Base-by-base conservation (phyloP, 2,113 vertebrate genomes). In the Scolopax mira region DNA sequence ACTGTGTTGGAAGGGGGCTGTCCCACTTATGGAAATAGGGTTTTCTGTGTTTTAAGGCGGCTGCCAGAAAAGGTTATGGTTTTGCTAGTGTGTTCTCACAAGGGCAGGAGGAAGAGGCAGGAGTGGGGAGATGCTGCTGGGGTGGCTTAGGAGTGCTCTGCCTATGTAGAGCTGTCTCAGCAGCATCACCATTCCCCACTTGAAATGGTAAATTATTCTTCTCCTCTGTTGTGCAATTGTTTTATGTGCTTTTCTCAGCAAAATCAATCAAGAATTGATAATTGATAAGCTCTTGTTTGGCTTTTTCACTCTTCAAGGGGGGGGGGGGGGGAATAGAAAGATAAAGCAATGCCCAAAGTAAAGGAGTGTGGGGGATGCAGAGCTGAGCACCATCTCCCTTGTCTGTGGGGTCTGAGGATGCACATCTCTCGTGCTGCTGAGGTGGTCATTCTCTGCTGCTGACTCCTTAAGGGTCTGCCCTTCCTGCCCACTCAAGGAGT, bases 251-350 rank as follows among this genome's bases (percentile, higher is more conserved):
- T 96, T 96, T 94, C 93, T 97, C 94, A 96, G 96, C 77, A 96
- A 96, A 93, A 97, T 97, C 96, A 94, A 93, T 97, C 89, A 92
- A 77, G 93, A 96, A 97, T 97, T 96, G 97, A 97, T 97, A 97
- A 95, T 94, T 97, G 92, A 95, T 97, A 95, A 94, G 86, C 77
- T 93, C 58, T 88, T 89, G 66, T 96, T 97, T 87, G 86, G 78
- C 71, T 91, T 89, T 83, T 94, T 87, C 23, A n/a, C 44, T 52
- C 80, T 94, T 93, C 79, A 85, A 96, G 91, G 90, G 55, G 91
- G 48, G 42, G n/a, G n/a, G n/a, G n/a, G n/a, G n/a, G n/a, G n/a
- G n/a, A n/a, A n/a, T n/a, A 24, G 52, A 83, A 91, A 66, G 33
- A 72, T 91, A 91, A 86, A 80, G 70, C 13, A 49, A 30, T 54